Percentiles rank a stretch among this genome's conserved stretches.
Evolutionary conservation across 2,888 invertebrate species (phyloP).

Genomic region (Caenorhabditis sp.): DNA sequence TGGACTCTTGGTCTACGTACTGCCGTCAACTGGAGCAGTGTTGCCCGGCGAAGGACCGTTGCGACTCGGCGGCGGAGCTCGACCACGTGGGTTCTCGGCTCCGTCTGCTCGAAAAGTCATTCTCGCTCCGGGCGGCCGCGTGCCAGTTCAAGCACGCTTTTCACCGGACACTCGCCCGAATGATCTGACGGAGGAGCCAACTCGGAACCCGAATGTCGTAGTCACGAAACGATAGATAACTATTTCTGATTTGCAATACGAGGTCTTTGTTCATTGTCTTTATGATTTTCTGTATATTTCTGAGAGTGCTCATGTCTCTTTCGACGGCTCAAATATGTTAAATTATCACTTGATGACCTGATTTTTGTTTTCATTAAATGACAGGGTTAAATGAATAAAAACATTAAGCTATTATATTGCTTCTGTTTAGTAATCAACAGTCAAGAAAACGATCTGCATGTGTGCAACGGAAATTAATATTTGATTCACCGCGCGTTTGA

Average conservation of each 20-base stretch:
- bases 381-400: not conserved
- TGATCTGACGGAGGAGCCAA: slow-evolving; percentile 7
- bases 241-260: slow-evolving; percentile 34
- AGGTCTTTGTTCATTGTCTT: slow-evolving; percentile 18
- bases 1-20: slow-evolving; percentile 42
- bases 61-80: slow-evolving; percentile 37
- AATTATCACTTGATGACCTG: not conserved
- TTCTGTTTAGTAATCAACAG: too few relatives aligned
- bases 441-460: too few relatives aligned
- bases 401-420: not conserved
- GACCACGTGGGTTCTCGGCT: slow-evolving; percentile 47
- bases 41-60: slow-evolving; percentile 37
- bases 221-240: slow-evolving; percentile 1
- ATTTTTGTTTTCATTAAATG: not conserved
- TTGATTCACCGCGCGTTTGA: too few relatives aligned
- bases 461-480: too few relatives aligned
- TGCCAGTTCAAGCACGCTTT: slow-evolving; percentile 55
- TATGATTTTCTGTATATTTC: slow-evolving; percentile 35
- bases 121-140: slow-evolving; percentile 48
- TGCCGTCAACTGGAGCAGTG: slow-evolving; percentile 44
- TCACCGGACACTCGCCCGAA: slow-evolving; percentile 39
- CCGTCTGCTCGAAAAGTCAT: slow-evolving; percentile 51
- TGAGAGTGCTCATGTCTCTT: slow-evolving; percentile 40
- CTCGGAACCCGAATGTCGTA: slow-evolving; percentile 14
- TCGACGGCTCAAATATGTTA: slow-evolving; percentile 31